These are phyloP conservation scores for Tethya wilhelma DNA, from an alignment of 37 sponge, comb jelly and placozoan genomes.

Conservation along the genomic window DNA sequence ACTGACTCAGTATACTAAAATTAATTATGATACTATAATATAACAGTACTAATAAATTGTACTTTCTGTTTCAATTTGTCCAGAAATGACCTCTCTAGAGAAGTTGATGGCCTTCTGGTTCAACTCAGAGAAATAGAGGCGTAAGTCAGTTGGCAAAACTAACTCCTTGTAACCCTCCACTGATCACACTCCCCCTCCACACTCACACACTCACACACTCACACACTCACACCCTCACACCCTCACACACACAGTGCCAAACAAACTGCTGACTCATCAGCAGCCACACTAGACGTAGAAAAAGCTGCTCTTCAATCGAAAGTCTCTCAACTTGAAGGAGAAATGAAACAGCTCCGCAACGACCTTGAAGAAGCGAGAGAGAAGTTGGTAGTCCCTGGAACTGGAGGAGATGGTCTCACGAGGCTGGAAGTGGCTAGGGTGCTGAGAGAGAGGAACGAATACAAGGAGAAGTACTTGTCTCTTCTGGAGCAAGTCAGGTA, in stretches of 20 bases:
- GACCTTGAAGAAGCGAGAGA: constrained; percentile 56
- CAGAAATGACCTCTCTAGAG: constrained; percentile 45
- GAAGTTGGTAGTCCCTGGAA: constrained; percentile 45
- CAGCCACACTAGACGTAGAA: not conserved
- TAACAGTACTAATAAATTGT: no score
- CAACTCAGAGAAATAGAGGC: constrained; percentile 19
- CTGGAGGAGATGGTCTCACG: constrained; percentile 39
- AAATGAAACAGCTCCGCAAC: constrained; percentile 35
- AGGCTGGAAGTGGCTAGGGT: constrained; percentile 71
- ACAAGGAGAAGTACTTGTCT: constrained; percentile 88
- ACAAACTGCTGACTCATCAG: constrained; percentile 2
- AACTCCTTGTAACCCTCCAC: no score
- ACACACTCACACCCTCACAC: not conserved
- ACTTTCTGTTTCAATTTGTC: not conserved
- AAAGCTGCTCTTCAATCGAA: no score
- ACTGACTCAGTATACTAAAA: no score
- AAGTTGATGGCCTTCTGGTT: constrained; percentile 42
- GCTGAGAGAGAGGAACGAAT: constrained; percentile 90
- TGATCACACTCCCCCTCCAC: no score
- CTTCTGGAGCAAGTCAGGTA: constrained; percentile 84
- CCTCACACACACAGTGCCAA: constrained; percentile 11
- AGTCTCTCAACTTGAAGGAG: constrained; percentile 34
- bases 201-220: not conserved
- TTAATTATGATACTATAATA: no score
- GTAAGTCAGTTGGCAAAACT: constrained; percentile 12